Evolutionary conservation across 2,797 vertebrate species (phyloP), one percentile per base, ranked within the genome.

Genomic region (Limosa lapponica): DNA sequence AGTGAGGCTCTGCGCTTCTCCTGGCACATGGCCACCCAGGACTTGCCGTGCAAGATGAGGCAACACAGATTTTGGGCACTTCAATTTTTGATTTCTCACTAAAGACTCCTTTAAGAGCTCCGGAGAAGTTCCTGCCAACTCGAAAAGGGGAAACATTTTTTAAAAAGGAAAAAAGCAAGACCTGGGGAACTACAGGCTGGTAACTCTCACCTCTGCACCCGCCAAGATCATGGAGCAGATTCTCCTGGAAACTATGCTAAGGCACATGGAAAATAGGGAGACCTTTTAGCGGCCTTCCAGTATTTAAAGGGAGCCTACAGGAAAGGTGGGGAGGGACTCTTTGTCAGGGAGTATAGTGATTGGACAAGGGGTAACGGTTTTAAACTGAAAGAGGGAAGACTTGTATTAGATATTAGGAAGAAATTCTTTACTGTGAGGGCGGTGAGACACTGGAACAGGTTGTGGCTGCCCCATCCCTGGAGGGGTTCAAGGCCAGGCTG

Each of bases 21-120:
- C 49, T 3, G 1, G 16, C 23, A 39, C 25, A 11, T 0, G 6
- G 6, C 10, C 5, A 2, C 36, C 8, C 20, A 66, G 41, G 25
- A 16, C 41, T 67, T 11, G 2, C 49, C 59, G 55, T 27, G 39
- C 24, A 48, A 70, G 6, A 20, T 0, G 1, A 62, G 28, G 62
- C 17, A 57, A 48, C 14, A 14, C 4, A 44, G 37, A 57, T 46
- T 74, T 41, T 18, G 8, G 28, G 41, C 13, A 30, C 11, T 82
- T 65, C 4, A 9, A 19, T 30, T 46, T 54, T 41, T 16, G 5
- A 30, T 6, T 54, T 24, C 16, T 85, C 37, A 51, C 25, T 75
- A 66, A 34, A 27, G 43, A 30, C 0, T 8, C 27, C 34, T 61
- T 83, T 25, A 57, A 52, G 19, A 74, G 20, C 7, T 59, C 36